phyloP scores from a whole-genome alignment of 2,888 invertebrate genomes.

The Cepaea hortensis region DNA sequence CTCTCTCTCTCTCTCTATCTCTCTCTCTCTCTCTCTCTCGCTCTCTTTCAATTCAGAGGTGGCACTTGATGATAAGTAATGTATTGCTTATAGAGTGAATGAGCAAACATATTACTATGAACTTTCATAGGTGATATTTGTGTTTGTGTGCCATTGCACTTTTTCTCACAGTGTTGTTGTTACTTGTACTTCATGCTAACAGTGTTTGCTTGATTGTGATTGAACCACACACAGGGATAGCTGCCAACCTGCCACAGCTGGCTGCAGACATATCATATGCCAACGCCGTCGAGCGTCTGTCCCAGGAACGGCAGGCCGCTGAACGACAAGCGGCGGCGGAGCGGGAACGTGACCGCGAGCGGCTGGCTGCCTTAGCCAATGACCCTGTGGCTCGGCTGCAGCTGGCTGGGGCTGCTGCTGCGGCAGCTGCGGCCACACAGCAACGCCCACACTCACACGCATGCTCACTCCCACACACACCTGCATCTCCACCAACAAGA shows the following conservation, averaged over 20 bases:
- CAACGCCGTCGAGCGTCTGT: slow-evolving; percentile 51
- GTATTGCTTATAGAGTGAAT: too few species aligned
- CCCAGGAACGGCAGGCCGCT: slow-evolving; percentile 79
- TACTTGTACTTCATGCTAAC: background rate
- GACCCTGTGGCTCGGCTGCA: slow-evolving; percentile 94
- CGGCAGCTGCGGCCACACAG: slow-evolving; percentile 48
- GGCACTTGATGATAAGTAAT: too few species aligned
- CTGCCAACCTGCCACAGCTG: slow-evolving; percentile 46
- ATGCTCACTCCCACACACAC: slow-evolving; percentile 93
- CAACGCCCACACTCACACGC: slow-evolving; percentile 72
- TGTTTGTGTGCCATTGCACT: too few species aligned
- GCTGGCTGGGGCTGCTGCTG: slow-evolving; percentile 82
- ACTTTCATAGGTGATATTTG: too few species aligned
- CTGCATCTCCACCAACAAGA: slow-evolving; percentile 81
- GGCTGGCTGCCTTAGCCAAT: slow-evolving; percentile 85
- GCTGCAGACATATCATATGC: slow-evolving; percentile 54
- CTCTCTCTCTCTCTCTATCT: too few species aligned
- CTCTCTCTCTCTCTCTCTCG: too few species aligned
- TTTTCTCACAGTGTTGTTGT: background rate
- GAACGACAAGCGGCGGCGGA: slow-evolving; percentile 84
- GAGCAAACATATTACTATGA: too few species aligned
- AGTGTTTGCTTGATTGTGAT: slow-evolving; percentile 11
- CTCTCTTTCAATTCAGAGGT: too few species aligned
- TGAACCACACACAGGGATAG: slow-evolving; percentile 20
- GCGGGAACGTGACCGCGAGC: slow-evolving; percentile 60